Base-by-base conservation (phyloP, 2,888 invertebrate genomes). In the Amphipyra berbera region DNA sequence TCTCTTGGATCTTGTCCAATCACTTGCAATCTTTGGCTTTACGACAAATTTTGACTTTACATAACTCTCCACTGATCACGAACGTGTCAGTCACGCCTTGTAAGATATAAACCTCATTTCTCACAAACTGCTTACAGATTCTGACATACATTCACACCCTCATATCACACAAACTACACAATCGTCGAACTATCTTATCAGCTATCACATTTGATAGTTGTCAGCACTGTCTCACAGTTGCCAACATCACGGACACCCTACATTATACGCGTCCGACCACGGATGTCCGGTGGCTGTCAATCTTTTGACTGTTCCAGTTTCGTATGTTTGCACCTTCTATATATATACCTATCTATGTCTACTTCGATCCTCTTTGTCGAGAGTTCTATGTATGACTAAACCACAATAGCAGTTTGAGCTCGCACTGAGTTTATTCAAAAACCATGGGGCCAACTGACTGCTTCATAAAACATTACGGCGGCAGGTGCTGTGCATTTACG, bases 261-360 rank as follows among this genome's bases (percentile, higher is more conserved):
- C 79, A 58, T 61, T 73, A 65, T 68, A 48, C 71, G 59, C 73
- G 82, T 76, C 78, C 75, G 66, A 56, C 76, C 70, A 58, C 81
- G 84, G 85, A 86, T 59, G 82, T 87, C 87, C 87, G 83, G 75
- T 65, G 55, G 62, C 80, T 83, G 86, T 86, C 87, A 86, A 85
- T 86, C 85, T 85, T 79, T 76, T 61, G 73, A 77, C 69, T 73
- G 79, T 65, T 70, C 81, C 74, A 77, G 72, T 79, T 79, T 73
- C 33, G 75, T 74, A 48, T 73, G 60, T 74, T 65, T 62, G 54
- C 54, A 41, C 60, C 12, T 5, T 50, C 21, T 63, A 48, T 15
- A 42, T 9, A 15, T 27, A 15, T 38, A 15, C 4, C 9, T 15
- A 52, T 33, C 13, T 38, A 47, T 41, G n/a, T n/a, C 12, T 33